Evolutionary conservation across 2,797 vertebrate genomes (phyloP), one percentile per base, ranked within the genome.

Genomic region (Arrhamphus sclerolepis): DNA sequence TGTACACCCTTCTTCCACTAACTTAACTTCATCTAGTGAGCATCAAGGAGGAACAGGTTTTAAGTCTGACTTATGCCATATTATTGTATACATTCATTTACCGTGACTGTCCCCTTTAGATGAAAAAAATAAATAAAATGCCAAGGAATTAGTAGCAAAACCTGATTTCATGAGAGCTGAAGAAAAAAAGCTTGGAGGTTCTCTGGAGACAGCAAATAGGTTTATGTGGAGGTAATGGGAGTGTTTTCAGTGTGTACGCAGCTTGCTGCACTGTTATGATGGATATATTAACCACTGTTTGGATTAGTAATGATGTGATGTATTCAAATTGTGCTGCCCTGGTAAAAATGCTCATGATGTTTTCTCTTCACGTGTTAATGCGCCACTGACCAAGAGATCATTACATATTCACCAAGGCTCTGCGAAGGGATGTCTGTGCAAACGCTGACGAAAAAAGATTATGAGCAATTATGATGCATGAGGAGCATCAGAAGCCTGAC

Each of bases 311-410:
- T 19, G 38, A 62, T 66, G 56, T 56, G 69, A 79, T 75, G 69
- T 80, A 71, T 78, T 78, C 62, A 76, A 71, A 83, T 67, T 56
- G 7, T 22, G 26, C 14, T 22, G 6, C 46, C 49, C 21, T 47
- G 52, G 48, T 44, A 77, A 76, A n/a, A 69, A 67, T 5, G 53
- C 78, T 87, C 77, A 75, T 82, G 73, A 82, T 84, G 79, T 66
- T 85, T 85, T 82, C 72, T 46, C 60, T 70, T 42, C 80, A 84
- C 60, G 69, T 80, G 80, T 72, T 73, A 60, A 85, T 81, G 84
- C 62, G 2, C 65, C 68, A 75, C 69, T 65, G 72, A 66, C 75
- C 17, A 13, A 47, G n/a, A 17, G 72, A 67, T 65, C 69, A 66
- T 85, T 78, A 48, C 56, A 78, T 13, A 79, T 80, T 78, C 78